phyloP scores from a whole-genome alignment of 2,113 vertebrate species.

The Xyrauchen texanus region DNA sequence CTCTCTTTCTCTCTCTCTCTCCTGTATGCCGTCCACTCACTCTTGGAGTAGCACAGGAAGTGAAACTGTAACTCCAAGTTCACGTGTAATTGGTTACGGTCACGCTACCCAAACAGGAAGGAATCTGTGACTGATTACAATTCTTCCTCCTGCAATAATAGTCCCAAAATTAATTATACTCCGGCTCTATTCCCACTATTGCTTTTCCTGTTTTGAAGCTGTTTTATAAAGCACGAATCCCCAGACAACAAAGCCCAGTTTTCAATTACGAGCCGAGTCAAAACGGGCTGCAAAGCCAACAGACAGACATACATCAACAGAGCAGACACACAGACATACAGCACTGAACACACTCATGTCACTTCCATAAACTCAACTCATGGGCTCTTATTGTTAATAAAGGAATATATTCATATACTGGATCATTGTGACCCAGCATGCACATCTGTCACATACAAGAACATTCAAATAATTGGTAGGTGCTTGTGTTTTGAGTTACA shows the following conservation, averaged over 20 bases:
- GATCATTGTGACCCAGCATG: not conserved
- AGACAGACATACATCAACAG: slow-evolving; percentile 54
- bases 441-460: slow-evolving; percentile 1
- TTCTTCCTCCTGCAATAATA: slow-evolving; percentile 83
- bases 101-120: slow-evolving; percentile 86
- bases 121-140: slow-evolving; percentile 88
- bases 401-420: too few species aligned
- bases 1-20: too few species aligned
- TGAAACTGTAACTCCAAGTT: slow-evolving; percentile 77
- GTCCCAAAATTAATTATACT: slow-evolving; percentile 84
- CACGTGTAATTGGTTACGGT: slow-evolving; percentile 83
- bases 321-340: slow-evolving; percentile 38
- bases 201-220: slow-evolving; percentile 75
- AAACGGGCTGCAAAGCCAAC: slow-evolving; percentile 60
- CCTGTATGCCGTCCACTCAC: slow-evolving; percentile 54
- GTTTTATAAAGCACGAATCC: slow-evolving; percentile 73
- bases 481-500: slow-evolving; percentile 4
- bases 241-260: slow-evolving; percentile 72
- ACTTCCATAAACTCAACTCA: not conserved
- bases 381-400: not conserved
- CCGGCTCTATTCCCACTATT: slow-evolving; percentile 77
- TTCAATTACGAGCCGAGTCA: slow-evolving; percentile 65
- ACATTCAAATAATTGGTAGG: not conserved
- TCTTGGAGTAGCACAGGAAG: slow-evolving; percentile 79
- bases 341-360: slow-evolving; percentile 25